phyloP scores from a whole-genome alignment of 1,140 invertebrate species.

The Muscidifurax raptorellus region DNA sequence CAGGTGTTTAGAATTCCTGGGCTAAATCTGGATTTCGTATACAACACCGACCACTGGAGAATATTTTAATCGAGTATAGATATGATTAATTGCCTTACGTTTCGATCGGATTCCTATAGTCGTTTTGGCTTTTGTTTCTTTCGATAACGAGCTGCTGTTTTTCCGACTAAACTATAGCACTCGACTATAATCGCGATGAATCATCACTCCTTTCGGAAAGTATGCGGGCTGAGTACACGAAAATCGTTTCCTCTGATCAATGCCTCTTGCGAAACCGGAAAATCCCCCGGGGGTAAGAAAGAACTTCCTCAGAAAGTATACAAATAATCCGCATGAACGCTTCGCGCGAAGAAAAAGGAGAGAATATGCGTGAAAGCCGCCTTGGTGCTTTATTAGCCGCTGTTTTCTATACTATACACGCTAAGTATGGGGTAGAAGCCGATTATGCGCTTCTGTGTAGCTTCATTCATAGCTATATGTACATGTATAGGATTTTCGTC shows the following conservation, averaged over 20 bases:
- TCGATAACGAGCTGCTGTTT: background rate
- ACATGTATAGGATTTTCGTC: background rate
- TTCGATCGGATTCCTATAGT: background rate
- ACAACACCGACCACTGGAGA: background rate
- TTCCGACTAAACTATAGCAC: background rate
- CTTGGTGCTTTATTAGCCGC: background rate
- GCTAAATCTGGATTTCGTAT: background rate
- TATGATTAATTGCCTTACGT: background rate
- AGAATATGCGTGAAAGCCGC: background rate
- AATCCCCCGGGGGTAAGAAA: background rate
- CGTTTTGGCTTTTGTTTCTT: background rate
- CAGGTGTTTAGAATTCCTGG: background rate
- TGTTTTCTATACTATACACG: too few species aligned
- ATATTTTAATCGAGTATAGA: background rate
- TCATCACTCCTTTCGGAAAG: background rate
- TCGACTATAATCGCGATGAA: background rate
- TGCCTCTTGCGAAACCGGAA: background rate
- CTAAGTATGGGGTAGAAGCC: slow-evolving; percentile 20
- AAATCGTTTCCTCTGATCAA: background rate
- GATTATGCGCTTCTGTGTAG: slow-evolving; percentile 24
- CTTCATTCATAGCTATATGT: background rate
- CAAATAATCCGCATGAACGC: too few species aligned
- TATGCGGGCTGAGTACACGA: too few species aligned
- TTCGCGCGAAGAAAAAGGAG: background rate
- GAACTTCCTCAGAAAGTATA: too few species aligned